Conservation (phyloP, 2,888 invertebrate species). For the Phytoseiulus persimilis region DNA sequence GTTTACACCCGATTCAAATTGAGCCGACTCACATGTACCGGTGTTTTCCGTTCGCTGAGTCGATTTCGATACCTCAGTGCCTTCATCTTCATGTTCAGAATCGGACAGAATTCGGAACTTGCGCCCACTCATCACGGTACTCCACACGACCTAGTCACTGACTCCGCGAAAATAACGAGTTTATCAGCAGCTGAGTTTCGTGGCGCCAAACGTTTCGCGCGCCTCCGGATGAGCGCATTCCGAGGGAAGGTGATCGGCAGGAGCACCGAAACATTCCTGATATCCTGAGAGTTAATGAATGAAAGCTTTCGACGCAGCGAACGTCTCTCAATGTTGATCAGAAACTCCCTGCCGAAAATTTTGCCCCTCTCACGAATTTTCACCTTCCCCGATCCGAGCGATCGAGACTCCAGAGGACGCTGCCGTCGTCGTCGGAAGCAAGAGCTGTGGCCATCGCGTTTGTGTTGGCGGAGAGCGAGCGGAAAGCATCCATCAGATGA, state of each 20-base stretch:
- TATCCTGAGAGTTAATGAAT: neutral
- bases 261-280: neutral
- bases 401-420: neutral
- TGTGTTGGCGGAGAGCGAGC: neutral
- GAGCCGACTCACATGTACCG: neutral
- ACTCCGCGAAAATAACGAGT: neutral
- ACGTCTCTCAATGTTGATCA: too few relatives aligned
- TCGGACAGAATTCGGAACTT: conserved; percentile 8
- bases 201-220: neutral
- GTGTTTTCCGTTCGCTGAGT: neutral
- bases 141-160: too few relatives aligned
- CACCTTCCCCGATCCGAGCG: neutral
- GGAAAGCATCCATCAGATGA: neutral
- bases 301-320: neutral
- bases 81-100: neutral
- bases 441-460: neutral
- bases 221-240: neutral
- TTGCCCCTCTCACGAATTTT: too few relatives aligned
- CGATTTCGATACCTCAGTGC: neutral
- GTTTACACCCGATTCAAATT: too few relatives aligned
- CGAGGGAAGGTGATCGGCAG: neutral
- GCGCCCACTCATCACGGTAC: conserved; percentile 1
- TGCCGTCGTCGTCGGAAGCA: neutral
- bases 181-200: neutral
- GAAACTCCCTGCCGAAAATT: too few relatives aligned